These are phyloP conservation scores for Rotaria magnacalcarata DNA, from an alignment of 2,888 invertebrate species.

Conservation along the genomic window DNA sequence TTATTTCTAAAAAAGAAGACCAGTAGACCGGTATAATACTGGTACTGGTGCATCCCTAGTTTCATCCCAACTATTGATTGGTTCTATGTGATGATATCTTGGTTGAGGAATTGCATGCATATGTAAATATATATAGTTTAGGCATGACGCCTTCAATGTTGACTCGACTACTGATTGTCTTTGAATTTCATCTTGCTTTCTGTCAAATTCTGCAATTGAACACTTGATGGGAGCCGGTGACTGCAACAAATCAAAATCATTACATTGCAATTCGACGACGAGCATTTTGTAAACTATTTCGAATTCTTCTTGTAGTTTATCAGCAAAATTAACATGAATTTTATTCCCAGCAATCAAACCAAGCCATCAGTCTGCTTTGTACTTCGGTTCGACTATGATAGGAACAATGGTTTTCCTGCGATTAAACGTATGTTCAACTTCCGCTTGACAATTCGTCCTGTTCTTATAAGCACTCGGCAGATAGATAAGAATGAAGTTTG, in stretches of 20 bases:
- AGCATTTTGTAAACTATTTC: neutral
- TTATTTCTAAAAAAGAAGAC: no score
- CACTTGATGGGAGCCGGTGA: no score
- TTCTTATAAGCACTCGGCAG: neutral
- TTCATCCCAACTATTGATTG: no score
- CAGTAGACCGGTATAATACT: no score
- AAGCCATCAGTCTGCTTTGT: constrained; percentile 19
- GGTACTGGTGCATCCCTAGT: no score
- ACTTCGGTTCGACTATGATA: neutral
- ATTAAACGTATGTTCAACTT: constrained; percentile 5
- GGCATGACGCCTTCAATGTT: no score
- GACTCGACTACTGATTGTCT: no score
- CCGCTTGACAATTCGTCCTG: neutral
- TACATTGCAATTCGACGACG: neutral
- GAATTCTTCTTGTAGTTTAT: neutral
- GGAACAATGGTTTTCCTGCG: neutral
- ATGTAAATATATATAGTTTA: no score
- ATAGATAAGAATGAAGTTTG: neutral
- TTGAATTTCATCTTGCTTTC: no score
- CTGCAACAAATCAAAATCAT: neutral
- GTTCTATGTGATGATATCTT: no score
- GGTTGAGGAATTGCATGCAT: no score
- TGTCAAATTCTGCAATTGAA: no score
- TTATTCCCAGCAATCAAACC: neutral
- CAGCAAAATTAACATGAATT: neutral